Evolutionary conservation across 2,797 vertebrate genomes (phyloP), one percentile per base, ranked within the genome.

Genomic region (Sebastes taczanowskii): DNA sequence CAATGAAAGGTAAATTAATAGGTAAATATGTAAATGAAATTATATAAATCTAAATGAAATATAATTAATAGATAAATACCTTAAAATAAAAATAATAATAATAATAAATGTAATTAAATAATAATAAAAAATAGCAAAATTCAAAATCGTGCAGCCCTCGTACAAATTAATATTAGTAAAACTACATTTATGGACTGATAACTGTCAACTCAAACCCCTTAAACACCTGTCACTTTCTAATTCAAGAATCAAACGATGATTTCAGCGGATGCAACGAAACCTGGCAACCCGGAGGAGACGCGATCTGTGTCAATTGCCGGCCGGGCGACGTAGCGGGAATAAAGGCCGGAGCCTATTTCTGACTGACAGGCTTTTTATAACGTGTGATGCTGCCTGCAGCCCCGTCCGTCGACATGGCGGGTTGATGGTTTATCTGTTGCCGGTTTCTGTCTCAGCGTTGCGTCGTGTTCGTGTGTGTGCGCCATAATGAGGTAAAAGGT

Each of bases 271-370:
- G 38, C 14, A 1, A 29, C 71, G 0, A 2, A 5, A 95, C 42
- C 90, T 96, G 95, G 95, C 95, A 96, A 96, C 95, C 89, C 77
- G 20, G 14, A 79, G 88, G 14, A 79, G 88, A 91, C 90, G 89
- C 93, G 93, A 92, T 93, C 94, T 90, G 90, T 94, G 94, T 92
- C 94, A 94, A 91, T 87, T 88, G 95, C 91, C 89, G 81, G 87
- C 91, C 89, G 81, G 87, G 76, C 90, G 88, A 90, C 90, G 90
- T 77, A 80, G 72, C 29, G 81, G 76, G 89, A 86, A 84, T 87
- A 81, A 87, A 93, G 93, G 93, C 92, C 93, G 71, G 35, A 65
- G 83, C 81, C 87, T 86, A 78, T 86, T 84, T 91, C 77, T 88
- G 81, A 79, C 77, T 88, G 81, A 76, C 35, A 32, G 72, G 76